phyloP scores from a whole-genome alignment of 2,888 invertebrate genomes.

The Heliconius hortense region DNA sequence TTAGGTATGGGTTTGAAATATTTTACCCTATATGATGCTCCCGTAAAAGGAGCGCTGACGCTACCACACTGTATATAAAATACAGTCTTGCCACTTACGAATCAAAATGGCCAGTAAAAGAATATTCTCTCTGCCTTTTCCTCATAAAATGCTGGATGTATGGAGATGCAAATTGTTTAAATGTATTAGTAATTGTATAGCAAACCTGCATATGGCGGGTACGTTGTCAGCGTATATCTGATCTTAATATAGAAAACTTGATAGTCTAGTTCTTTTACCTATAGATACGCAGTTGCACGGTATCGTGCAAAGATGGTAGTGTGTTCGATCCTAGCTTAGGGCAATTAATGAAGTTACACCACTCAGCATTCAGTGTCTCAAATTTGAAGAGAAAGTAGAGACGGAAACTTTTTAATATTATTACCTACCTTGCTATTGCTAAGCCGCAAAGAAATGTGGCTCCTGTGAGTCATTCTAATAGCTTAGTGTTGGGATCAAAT shows the following conservation, averaged over 20 bases:
- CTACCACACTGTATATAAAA: too few species aligned
- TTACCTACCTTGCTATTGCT: not conserved
- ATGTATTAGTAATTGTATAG: not conserved
- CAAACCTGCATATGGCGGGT: not conserved
- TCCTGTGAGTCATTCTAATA: not conserved
- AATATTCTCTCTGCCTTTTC: too few species aligned
- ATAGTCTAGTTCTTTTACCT: not conserved
- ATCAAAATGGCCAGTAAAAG: too few species aligned
- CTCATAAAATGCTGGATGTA: too few species aligned
- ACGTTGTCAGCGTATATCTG: not conserved
- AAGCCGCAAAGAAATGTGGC: not conserved
- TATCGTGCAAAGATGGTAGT: not conserved
- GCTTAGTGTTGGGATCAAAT: not conserved
- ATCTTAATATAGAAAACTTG: slow-evolving; percentile 2
- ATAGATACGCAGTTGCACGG: not conserved
- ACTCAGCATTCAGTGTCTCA: not conserved
- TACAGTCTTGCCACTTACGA: too few species aligned
- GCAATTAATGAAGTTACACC: not conserved
- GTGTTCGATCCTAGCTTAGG: not conserved
- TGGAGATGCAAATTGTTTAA: not conserved
- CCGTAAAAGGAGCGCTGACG: too few species aligned
- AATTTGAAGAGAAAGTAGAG: not conserved
- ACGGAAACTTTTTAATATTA: not conserved
- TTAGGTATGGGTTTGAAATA: too few species aligned
- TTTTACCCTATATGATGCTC: too few species aligned